Evolutionary conservation across 1,140 invertebrate genomes (phyloP), one percentile per base, ranked within the genome.

Genomic region (Nylanderia fulva): DNA sequence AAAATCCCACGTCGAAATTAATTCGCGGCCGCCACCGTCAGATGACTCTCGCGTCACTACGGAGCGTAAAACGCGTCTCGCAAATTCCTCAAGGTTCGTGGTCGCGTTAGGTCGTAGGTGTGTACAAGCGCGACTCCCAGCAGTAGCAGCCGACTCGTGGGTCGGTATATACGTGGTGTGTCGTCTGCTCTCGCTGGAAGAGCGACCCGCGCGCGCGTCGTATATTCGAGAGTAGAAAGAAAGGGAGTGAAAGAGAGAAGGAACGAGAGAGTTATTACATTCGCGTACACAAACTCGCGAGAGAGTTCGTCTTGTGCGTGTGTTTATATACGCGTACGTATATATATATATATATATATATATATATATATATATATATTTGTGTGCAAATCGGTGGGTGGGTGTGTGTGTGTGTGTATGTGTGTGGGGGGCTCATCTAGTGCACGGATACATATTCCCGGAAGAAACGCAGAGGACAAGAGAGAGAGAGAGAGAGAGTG

Each of bases 131-230:
- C 24, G 87, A 58, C 71, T 52, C 15, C 48, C 76, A 84, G 79
- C 90, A 89, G 86, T 91, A 85, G 89, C 90, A 91, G 90, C 91
- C 89, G 91, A 91, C 90, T 90, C 86, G 89, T 85, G 85, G 85
- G 86, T 85, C 85, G 79, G 86, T 60, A 84, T 76, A 60, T 80
- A 64, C 74, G 74, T 68, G 13, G 56, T 72, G 77, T 54, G 52
- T 48, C 36, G 36, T 39, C 21, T 60, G 58, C 66, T 33, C 77
- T 33, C 66, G 52, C 36, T 54, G 13, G 29, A 54, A 82, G 13
- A 48, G 77, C 66, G 64, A 71, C 24, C 48, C 33, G 64, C 63
- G 56, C 77, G 36, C 64, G 63, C 64, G 64, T 52, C 21, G 45
- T 21, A 2, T 48, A 48, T 69, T 42, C 15, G 45, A 69, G 29